Conservation (phyloP, 2,888 invertebrate species). For the Tachystola acroxantha region DNA sequence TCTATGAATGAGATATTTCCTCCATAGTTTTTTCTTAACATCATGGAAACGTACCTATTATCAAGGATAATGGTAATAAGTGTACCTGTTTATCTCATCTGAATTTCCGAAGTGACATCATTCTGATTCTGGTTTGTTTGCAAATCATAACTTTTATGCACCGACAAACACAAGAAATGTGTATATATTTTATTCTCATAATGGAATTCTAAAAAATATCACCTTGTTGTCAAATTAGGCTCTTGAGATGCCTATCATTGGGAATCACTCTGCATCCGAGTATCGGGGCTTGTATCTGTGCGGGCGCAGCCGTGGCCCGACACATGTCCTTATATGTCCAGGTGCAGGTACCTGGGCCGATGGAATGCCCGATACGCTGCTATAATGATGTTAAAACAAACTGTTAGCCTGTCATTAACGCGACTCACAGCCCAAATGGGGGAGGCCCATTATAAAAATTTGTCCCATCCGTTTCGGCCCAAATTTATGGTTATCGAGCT, state of each 20-base stretch:
- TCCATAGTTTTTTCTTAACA: no score
- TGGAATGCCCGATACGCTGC: constrained; percentile 73
- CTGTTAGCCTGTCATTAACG: constrained; percentile 76
- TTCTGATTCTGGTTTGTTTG: no score
- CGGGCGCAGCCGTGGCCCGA: constrained; percentile 42
- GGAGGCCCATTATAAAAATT: constrained; percentile 76
- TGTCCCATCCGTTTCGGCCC: constrained; percentile 75
- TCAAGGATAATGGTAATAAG: no score
- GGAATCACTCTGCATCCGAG: constrained; percentile 21
- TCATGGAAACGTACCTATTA: no score
- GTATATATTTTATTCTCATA: neutral
- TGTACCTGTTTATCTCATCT: no score
- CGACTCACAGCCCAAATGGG: constrained; percentile 67
- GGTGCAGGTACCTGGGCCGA: constrained; percentile 55
- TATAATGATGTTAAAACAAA: constrained; percentile 79
- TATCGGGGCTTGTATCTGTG: constrained; percentile 31
- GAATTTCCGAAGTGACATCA: no score
- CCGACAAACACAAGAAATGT: no score
- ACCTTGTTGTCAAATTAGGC: constrained; percentile 17
- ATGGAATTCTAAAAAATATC: neutral
- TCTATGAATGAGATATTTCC: no score
- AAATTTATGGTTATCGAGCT: constrained; percentile 75
- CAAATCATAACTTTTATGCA: no score
- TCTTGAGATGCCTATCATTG: constrained; percentile 19
- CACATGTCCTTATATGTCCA: constrained; percentile 30